Conservation (phyloP, 2,113 vertebrate genomes). For the Rhinogobius similis region DNA sequence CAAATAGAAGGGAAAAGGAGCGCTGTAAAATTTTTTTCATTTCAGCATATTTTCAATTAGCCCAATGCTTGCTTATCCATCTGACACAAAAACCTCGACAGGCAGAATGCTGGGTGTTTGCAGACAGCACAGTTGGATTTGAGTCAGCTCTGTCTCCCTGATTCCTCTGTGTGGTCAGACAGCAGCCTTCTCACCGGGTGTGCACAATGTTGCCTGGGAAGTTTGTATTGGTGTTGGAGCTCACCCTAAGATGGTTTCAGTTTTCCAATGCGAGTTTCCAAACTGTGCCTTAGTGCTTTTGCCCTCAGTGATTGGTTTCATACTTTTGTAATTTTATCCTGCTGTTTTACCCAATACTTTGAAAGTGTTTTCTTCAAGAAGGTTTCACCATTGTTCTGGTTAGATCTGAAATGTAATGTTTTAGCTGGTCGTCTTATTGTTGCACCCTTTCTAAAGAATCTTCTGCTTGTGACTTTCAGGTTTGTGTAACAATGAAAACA, state of each 20-base stretch:
- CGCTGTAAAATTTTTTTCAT: not conserved
- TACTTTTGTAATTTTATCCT: constrained; percentile 31
- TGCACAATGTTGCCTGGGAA: constrained; percentile 20
- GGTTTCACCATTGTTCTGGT: not conserved
- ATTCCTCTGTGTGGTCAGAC: constrained; percentile 55
- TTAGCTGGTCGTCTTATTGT: not conserved
- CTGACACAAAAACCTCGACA: constrained; percentile 10
- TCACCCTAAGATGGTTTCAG: constrained; percentile 32
- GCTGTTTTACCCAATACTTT: not conserved
- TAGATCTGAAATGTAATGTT: not conserved
- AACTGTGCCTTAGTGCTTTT: constrained; percentile 44
- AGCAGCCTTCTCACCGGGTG: constrained; percentile 37
- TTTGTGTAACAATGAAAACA: not conserved
- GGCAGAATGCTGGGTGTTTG: constrained; percentile 13
- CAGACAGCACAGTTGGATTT: constrained; percentile 35
- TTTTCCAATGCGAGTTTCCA: constrained; percentile 53
- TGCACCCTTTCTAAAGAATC: not conserved
- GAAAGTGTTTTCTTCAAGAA: constrained; percentile 6
- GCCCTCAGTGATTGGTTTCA: constrained; percentile 22
- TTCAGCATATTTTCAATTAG: constrained; percentile 9
- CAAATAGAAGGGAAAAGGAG: not conserved
- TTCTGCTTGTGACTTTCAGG: not conserved
- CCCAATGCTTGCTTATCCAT: constrained; percentile 10
- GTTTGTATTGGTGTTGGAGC: constrained; percentile 17
- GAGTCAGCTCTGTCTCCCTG: constrained; percentile 30